A percentile compares a stretch with the other conserved stretches of the same genome.
These are phyloP conservation scores for Drosophila hydei DNA, from an alignment of 1,140 invertebrate species.

Conservation along the genomic window DNA sequence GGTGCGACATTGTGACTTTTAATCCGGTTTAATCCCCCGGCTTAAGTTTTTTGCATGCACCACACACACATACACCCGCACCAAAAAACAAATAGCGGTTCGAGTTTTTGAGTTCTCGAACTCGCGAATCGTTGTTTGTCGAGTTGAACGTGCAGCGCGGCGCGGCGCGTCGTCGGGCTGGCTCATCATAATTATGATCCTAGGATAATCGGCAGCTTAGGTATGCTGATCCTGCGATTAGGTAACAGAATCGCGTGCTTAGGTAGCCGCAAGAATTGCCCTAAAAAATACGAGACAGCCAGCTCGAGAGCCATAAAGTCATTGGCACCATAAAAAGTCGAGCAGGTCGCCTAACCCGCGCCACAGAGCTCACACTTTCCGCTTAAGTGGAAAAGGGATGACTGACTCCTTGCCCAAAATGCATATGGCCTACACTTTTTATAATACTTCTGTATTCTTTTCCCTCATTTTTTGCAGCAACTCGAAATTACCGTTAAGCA, in stretches of 20 bases:
- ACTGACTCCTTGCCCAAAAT: conserved; percentile 18
- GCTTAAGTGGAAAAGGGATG: conserved; percentile 72
- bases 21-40: conserved; percentile 80
- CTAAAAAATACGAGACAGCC: conserved; percentile 62
- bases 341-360: conserved; percentile 67
- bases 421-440: conserved; percentile 43
- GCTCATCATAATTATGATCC: conserved; percentile 81
- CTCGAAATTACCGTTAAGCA: conserved; percentile 21
- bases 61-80: conserved; percentile 4
- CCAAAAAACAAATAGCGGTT: conserved; percentile 35
- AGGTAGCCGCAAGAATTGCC: conserved; percentile 77
- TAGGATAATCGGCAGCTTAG: conserved; percentile 81
- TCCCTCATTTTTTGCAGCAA: conserved; percentile 6
- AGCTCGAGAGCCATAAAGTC: conserved; percentile 59
- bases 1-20: conserved; percentile 63
- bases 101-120: conserved; percentile 21
- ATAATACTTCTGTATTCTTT: neutral
- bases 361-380: conserved; percentile 65
- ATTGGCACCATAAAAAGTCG: conserved; percentile 71
- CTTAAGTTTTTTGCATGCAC: conserved; percentile 74
- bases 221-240: conserved; percentile 78
- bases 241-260: conserved; percentile 76
- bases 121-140: conserved; percentile 17
- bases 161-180: conserved; percentile 56
- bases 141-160: conserved; percentile 46